Evolutionary conservation across 2,888 invertebrate species (phyloP).

Genomic region (Temnothorax unifasciatus): DNA sequence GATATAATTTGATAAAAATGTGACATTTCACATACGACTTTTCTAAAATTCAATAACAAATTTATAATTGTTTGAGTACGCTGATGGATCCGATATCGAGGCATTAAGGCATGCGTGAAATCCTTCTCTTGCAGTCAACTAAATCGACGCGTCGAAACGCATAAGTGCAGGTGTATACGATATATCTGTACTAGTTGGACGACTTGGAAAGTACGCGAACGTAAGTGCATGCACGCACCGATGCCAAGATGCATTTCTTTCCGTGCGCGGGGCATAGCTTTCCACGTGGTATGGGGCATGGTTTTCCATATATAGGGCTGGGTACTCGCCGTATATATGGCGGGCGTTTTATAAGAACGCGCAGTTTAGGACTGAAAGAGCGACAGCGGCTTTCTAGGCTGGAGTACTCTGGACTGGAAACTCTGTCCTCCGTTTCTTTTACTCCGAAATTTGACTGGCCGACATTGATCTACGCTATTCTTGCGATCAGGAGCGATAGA

Average conservation of each 20-base stretch:
- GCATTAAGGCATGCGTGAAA: slow-evolving; percentile 34
- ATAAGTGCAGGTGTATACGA: slow-evolving; percentile 14
- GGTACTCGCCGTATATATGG: slow-evolving; percentile 76
- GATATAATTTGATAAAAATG: neutral
- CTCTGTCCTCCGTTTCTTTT: neutral
- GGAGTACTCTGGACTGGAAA: neutral
- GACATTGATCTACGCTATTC: neutral
- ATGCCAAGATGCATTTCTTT: slow-evolving; percentile 71
- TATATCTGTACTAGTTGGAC: slow-evolving; percentile 24
- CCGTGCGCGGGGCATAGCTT: slow-evolving; percentile 53
- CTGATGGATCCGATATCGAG: neutral
- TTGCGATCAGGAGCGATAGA: neutral
- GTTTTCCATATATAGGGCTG: slow-evolving; percentile 62
- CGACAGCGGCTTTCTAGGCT: slow-evolving; percentile 50
- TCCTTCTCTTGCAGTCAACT: neutral
- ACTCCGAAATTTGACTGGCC: neutral
- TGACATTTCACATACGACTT: neutral
- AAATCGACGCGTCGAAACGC: neutral
- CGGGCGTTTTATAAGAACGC: slow-evolving; percentile 71
- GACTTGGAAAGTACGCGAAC: slow-evolving; percentile 13
- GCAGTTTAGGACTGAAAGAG: slow-evolving; percentile 76
- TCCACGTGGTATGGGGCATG: slow-evolving; percentile 49
- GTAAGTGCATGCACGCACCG: slow-evolving; percentile 35
- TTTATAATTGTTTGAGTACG: neutral
- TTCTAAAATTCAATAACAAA: neutral